Evolutionary conservation across 1,140 invertebrate species (phyloP).

Genomic region (Cyclargus thomasi): DNA sequence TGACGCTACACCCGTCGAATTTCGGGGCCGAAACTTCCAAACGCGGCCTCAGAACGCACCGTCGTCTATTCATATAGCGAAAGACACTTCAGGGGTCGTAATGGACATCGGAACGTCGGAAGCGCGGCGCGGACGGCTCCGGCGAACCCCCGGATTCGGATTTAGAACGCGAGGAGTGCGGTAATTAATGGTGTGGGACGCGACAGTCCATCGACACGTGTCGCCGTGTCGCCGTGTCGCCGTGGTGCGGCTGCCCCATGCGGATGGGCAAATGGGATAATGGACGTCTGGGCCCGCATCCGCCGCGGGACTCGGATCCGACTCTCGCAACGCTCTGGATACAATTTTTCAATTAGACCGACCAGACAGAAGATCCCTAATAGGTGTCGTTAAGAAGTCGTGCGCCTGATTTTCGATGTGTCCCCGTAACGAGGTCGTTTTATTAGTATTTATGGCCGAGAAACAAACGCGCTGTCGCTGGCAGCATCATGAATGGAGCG

Average conservation of each 20-base stretch:
- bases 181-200: constrained; percentile 49
- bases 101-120: constrained; percentile 45
- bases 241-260: constrained; percentile 55
- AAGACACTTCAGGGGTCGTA: constrained; percentile 47
- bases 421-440: constrained; percentile 69
- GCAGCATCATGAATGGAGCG: constrained; percentile 58
- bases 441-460: constrained; percentile 72
- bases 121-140: constrained; percentile 32
- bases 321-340: constrained; percentile 68
- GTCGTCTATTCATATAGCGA: constrained; percentile 54
- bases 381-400: constrained; percentile 74
- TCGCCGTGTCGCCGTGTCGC: constrained; percentile 46
- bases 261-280: constrained; percentile 74
- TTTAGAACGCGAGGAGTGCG: constrained; percentile 45
- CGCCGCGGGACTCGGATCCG: constrained; percentile 67
- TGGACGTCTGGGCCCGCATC: constrained; percentile 74
- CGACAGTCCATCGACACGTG: constrained; percentile 67
- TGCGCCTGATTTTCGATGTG: constrained; percentile 72
- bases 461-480: constrained; percentile 43
- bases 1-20: constrained; percentile 56
- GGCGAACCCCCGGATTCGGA: constrained; percentile 43
- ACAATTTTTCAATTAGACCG: constrained; percentile 75
- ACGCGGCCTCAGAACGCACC: constrained; percentile 53
- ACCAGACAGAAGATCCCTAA: constrained; percentile 73
- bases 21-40: constrained; percentile 62